Evolutionary conservation across 2,888 invertebrate species (phyloP), one percentile per base, ranked within the genome.

Genomic region (Cyaniris semiargus): DNA sequence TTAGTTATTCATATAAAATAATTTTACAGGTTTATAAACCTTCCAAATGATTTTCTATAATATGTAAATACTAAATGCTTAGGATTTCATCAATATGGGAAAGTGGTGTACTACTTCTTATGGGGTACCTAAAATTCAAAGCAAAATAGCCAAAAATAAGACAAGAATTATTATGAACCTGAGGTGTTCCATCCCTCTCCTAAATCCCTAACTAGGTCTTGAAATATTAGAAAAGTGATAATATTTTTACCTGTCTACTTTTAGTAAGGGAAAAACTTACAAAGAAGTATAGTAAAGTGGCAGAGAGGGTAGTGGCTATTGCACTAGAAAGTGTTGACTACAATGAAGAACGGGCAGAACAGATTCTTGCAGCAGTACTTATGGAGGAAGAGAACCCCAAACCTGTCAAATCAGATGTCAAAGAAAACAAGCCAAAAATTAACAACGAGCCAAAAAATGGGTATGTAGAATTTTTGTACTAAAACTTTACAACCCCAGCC

Each of bases 281-380:
- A 88, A 94, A 95, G 78, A 96, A 96, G 85, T 98, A 97, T 88
- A 95, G 95, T 76, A 95, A 95, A 74, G 95, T 98, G 48, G 96
- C 97, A 0, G 97, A 97, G 82, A 95, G 97, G 79, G 96, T 98
- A 15, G 96, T 98, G 76, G 92, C 95, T 1, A 96, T 98, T 88
- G 98, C 98, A 0, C 90, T 98, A 80, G 98, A 98, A 84, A 97
- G 98, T 85, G 97, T 97, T 0, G 96, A 97, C 85, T 98, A 96
- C 89, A 96, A 98, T 81, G 97, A 97, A 86, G 96, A 96, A 77
- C 95, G 96, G 77, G 97, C 98, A 0, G 96, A 95, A 81, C 96
- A 97, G 87, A 97, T 98, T 81, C 91, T 98, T 76, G 94, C 95
- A 82, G 96, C 96, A 48, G 96, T 96, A 87, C 90, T 95, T 10